These are phyloP conservation scores for Drosophila mettleri DNA, from an alignment of 2,888 invertebrate species.

Conservation along the genomic window DNA sequence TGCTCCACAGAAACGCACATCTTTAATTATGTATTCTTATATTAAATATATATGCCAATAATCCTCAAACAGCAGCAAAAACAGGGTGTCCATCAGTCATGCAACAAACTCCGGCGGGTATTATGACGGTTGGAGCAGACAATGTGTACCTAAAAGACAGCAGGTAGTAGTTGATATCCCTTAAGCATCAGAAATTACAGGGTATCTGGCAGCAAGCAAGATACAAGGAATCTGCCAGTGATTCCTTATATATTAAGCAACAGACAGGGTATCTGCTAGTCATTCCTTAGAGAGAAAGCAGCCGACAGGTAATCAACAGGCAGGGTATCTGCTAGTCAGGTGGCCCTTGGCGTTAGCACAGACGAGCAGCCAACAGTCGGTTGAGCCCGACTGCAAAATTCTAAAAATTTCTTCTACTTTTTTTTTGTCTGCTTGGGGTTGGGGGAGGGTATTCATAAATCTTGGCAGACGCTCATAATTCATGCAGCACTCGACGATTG, in stretches of 20 bases:
- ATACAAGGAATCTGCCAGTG: background rate
- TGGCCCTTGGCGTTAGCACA: background rate
- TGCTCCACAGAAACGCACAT: too few species aligned
- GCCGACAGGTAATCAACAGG: too few species aligned
- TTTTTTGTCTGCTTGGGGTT: slow-evolving; percentile 12
- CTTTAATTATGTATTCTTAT: too few species aligned
- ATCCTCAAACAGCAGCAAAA: background rate
- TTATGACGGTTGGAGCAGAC: background rate
- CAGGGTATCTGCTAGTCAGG: background rate
- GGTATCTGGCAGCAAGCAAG: too few species aligned
- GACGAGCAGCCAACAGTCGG: background rate
- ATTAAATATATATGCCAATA: background rate
- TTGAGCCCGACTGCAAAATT: background rate
- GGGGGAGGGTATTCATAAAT: slow-evolving; percentile 76
- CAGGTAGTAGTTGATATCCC: background rate
- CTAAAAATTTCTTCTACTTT: background rate
- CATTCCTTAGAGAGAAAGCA: too few species aligned
- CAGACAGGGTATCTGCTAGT: background rate
- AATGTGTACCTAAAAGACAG: background rate
- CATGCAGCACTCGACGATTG: slow-evolving; percentile 78
- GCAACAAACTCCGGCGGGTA: background rate
- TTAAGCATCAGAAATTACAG: background rate
- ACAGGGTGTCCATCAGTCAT: background rate
- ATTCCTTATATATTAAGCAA: background rate
- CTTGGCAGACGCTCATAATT: slow-evolving; percentile 82